phyloP scores from a whole-genome alignment of 2,797 vertebrate genomes.

The Margarornis squamiger region DNA sequence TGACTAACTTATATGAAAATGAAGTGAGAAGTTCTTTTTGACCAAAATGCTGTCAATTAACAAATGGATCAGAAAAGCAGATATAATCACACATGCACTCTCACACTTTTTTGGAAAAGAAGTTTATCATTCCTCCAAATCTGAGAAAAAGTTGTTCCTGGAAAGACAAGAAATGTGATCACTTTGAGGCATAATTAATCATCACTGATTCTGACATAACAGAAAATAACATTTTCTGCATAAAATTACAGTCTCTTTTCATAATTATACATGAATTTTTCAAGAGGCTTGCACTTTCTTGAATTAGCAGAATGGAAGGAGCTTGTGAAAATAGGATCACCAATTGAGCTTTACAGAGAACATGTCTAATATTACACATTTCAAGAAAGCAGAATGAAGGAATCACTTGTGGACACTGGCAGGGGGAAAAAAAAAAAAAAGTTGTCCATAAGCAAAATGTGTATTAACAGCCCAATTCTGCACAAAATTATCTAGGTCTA shows the following conservation, averaged over 20 bases:
- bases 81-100: accelerated
- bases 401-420: background rate
- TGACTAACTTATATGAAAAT: background rate
- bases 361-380: constrained; percentile 8
- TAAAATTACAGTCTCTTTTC: background rate
- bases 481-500: background rate
- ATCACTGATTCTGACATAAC: background rate
- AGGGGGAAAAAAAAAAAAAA: background rate
- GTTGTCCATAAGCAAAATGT: background rate
- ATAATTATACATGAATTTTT: background rate
- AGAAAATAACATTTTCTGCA: background rate
- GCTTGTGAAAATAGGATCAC: background rate
- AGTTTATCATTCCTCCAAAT: background rate
- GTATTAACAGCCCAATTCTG: background rate
- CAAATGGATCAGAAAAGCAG: background rate
- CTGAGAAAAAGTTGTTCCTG: background rate
- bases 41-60: background rate
- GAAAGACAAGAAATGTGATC: background rate
- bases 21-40: background rate
- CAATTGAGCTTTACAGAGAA: background rate
- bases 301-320: background rate
- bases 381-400: background rate
- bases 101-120: background rate
- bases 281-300: background rate
- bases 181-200: background rate